Base-by-base conservation (phyloP, 2,888 invertebrate genomes). In the Diarsia brunnea region DNA sequence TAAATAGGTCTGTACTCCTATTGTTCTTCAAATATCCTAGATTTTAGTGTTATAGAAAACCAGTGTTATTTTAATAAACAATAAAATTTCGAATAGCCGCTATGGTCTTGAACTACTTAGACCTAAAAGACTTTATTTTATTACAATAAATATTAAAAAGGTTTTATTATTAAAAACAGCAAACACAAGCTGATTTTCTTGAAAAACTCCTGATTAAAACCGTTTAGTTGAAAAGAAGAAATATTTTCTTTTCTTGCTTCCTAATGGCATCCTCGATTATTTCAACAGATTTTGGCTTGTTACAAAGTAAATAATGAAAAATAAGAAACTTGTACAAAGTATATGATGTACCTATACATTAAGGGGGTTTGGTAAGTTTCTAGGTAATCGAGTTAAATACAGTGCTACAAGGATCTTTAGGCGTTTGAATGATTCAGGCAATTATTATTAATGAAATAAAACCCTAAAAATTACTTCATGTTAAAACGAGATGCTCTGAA, bases 171-270 rank as follows among this genome's bases (percentile, higher is more conserved):
- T 5, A 8, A 11, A n/a, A 21, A n/a, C 1, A 1, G 27, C 27
- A 73, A 53, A 81, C 12, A 63, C 38, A 0, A 4, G 47, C 81
- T 16, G n/a, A 8, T 55, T 55, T 43, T 2, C 38, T n/a, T 47
- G 11, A 21, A 63, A 72, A 80, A 47, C 2, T 7, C n/a, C n/a
- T 0, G 1, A 19, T 1, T 60, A n/a, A 53, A 38, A 8, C 24
- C 38, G 1, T 53, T 31, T 19, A 72, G 3, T 60, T 19, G 12
- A 38, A 27, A 0, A 27, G 21, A 16, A 27, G 16, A 53, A 31
- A 31, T 31, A 38, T 38, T 38, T 38, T 38, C 38, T 38, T 38
- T 38, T 5, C 38, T 38, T 38, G 38, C 38, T 38, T 38, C 5
- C 14, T 8, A 19, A 21, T 27, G 73, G 53, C 73, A 47, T 76